phyloP scores from a whole-genome alignment of 1,140 invertebrate genomes.

The Euborellia annulipes region DNA sequence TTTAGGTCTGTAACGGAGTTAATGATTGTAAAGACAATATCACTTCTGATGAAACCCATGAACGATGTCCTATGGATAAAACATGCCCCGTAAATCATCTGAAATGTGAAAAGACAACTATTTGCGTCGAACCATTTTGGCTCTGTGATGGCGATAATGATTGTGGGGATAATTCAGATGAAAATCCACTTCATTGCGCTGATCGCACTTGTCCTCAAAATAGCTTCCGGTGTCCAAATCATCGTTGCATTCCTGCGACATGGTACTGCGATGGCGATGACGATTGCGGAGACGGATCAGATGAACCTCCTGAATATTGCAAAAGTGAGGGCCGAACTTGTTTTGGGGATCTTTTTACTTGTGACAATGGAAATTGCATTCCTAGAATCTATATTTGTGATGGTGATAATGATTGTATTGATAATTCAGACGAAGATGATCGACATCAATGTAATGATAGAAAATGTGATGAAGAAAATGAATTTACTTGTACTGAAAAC shows the following conservation, averaged over 20 bases:
- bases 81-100: slow-evolving; percentile 75
- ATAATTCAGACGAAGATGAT: slow-evolving; percentile 81
- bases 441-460: slow-evolving; percentile 53
- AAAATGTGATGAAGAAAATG: slow-evolving; percentile 80
- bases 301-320: slow-evolving; percentile 83
- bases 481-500: slow-evolving; percentile 79
- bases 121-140: slow-evolving; percentile 91
- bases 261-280: slow-evolving; percentile 87
- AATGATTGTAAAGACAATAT: slow-evolving; percentile 89
- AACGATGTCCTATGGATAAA: slow-evolving; percentile 67
- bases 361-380: slow-evolving; percentile 94
- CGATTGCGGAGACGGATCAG: slow-evolving; percentile 76
- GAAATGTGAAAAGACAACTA: slow-evolving; percentile 85
- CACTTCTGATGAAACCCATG: slow-evolving; percentile 79
- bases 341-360: slow-evolving; percentile 88
- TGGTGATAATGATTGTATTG: slow-evolving; percentile 86
- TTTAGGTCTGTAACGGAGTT: slow-evolving; percentile 74
- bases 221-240: slow-evolving; percentile 72
- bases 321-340: slow-evolving; percentile 88
- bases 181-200: slow-evolving; percentile 77
- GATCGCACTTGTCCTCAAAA: slow-evolving; percentile 78
- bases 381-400: slow-evolving; percentile 95
- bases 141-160: slow-evolving; percentile 88
- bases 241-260: slow-evolving; percentile 70
- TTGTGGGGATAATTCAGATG: slow-evolving; percentile 91